Conservation (phyloP, 2,888 invertebrate species). For the Anodontia alba region DNA sequence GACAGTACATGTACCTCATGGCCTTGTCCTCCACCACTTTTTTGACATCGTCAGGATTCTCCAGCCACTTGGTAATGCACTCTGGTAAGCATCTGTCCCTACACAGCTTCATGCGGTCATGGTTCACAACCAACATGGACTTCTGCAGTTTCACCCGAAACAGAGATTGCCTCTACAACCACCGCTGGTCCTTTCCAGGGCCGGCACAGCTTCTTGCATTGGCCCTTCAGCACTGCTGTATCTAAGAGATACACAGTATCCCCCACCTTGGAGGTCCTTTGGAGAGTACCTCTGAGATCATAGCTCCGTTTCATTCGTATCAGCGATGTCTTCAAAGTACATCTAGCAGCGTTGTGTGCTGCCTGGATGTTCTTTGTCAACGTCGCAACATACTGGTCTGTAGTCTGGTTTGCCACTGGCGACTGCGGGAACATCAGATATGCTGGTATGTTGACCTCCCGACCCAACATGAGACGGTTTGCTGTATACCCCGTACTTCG, state of each 20-base stretch:
- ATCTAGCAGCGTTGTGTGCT: constrained; percentile 11
- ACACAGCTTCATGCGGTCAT: constrained; percentile 25
- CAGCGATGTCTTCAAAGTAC: neutral
- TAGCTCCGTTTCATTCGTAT: neutral
- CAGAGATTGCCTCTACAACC: neutral
- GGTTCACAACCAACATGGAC: constrained; percentile 1
- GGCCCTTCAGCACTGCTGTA: neutral
- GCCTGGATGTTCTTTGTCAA: constrained; percentile 10
- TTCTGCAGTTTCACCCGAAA: neutral
- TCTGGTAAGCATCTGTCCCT: neutral
- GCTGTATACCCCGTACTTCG: constrained; percentile 25
- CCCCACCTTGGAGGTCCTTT: neutral
- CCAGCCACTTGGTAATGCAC: neutral
- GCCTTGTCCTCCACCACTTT: neutral
- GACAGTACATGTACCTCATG: neutral
- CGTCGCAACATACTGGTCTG: constrained; percentile 15
- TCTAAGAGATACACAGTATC: constrained; percentile 9
- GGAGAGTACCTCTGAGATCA: neutral
- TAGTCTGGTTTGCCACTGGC: neutral
- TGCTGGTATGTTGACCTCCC: constrained; percentile 23
- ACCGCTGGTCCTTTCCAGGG: constrained; percentile 15
- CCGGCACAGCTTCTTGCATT: neutral
- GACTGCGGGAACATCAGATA: constrained; percentile 18
- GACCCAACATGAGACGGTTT: constrained; percentile 29
- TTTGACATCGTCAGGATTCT: neutral